These are phyloP conservation scores for Slavum lentiscoides DNA, from an alignment of 2,888 invertebrate genomes.

Conservation along the genomic window DNA sequence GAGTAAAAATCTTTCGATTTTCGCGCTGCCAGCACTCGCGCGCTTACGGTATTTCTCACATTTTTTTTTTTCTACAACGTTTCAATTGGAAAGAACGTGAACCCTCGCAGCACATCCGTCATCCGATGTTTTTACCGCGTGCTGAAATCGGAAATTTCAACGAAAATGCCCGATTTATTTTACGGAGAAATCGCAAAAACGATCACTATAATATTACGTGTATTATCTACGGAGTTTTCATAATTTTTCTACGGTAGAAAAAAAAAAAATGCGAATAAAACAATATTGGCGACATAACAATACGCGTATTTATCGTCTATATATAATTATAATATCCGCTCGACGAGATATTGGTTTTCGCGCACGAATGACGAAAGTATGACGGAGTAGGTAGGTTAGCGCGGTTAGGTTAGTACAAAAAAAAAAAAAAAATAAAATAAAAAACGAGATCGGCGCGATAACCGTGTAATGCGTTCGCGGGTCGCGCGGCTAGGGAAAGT, in stretches of 20 bases:
- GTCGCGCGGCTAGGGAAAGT: slow-evolving; percentile 24
- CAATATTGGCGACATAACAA: slow-evolving; percentile 3
- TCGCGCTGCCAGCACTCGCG: too few species aligned
- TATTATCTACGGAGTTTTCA: background rate
- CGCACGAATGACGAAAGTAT: slow-evolving; percentile 16
- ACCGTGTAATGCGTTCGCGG: background rate
- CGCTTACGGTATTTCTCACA: too few species aligned
- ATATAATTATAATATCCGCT: slow-evolving; percentile 6
- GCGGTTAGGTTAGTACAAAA: background rate
- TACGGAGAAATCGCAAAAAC: slow-evolving; percentile 29
- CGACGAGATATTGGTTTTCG: slow-evolving; percentile 35
- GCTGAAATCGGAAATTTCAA: too few species aligned
- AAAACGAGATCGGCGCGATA: too few species aligned
- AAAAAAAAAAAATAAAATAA: background rate
- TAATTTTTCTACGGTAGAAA: background rate
- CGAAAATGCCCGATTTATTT: too few species aligned
- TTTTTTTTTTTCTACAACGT: too few species aligned
- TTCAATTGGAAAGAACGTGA: too few species aligned
- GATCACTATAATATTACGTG: background rate
- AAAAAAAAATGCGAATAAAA: background rate
- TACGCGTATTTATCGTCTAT: background rate
- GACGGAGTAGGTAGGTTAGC: slow-evolving; percentile 1
- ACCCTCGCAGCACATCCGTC: too few species aligned
- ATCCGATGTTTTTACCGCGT: too few species aligned
- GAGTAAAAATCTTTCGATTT: too few species aligned